Evolutionary conservation across 2,888 invertebrate genomes (phyloP).

Genomic region (Phaedon cochleariae): DNA sequence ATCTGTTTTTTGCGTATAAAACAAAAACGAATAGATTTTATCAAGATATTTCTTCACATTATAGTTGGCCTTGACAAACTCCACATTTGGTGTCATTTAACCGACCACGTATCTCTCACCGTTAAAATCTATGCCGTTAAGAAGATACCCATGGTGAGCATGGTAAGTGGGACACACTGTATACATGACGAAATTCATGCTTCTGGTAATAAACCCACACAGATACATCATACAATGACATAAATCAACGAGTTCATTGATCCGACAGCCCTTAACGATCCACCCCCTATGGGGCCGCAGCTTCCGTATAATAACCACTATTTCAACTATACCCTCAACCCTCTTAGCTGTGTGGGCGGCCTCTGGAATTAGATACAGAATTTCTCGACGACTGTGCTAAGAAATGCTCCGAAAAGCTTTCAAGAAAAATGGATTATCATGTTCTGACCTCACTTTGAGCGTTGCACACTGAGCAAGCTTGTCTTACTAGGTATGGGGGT

Average conservation of each 20-base stretch:
- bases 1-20: too few relatives aligned
- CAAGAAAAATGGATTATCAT: constrained; percentile 40
- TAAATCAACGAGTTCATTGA: constrained; percentile 32
- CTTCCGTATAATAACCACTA: constrained; percentile 42
- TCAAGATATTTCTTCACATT: too few relatives aligned
- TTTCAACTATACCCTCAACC: constrained; percentile 26
- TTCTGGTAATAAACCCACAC: background rate
- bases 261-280: constrained; percentile 34
- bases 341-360: constrained; percentile 8
- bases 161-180: too few relatives aligned
- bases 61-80: too few relatives aligned
- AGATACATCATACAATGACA: background rate
- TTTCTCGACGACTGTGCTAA: constrained; percentile 24
- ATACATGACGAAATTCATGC: too few relatives aligned
- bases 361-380: constrained; percentile 36
- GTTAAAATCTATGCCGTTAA: too few relatives aligned
- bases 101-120: too few relatives aligned
- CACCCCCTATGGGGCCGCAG: constrained; percentile 35
- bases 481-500: constrained; percentile 2
- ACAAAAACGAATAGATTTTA: too few relatives aligned
- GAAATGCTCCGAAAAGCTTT: constrained; percentile 40
- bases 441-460: constrained; percentile 35
- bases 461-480: constrained; percentile 5
- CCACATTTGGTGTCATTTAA: too few relatives aligned
- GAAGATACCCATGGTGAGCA: too few relatives aligned